Percentiles rank a stretch among this genome's conserved stretches.
phyloP scores from a whole-genome alignment of 2,888 invertebrate genomes.

The Margaritifera margaritifera region DNA sequence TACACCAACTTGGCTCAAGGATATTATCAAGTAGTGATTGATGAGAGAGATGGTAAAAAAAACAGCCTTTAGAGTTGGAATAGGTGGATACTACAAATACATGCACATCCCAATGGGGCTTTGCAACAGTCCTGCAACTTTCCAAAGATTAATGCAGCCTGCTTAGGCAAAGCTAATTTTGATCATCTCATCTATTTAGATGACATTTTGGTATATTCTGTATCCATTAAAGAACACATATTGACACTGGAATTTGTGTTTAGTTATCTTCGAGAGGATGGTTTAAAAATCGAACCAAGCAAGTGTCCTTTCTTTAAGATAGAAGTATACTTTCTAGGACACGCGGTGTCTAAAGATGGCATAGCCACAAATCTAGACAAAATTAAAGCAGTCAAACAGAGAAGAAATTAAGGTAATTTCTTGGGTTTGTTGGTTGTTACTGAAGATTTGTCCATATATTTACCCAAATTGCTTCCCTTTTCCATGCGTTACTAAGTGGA shows the following conservation, averaged over 20 bases:
- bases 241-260: conserved; percentile 26
- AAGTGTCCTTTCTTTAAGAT: conserved; percentile 26
- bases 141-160: conserved; percentile 38
- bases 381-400: conserved; percentile 19
- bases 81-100: conserved; percentile 11
- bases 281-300: conserved; percentile 25
- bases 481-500: conserved; percentile 10
- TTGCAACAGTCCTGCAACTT: conserved; percentile 37
- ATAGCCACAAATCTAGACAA: conserved; percentile 28
- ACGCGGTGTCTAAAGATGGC: conserved; percentile 20
- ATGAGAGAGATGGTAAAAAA: conserved; percentile 27
- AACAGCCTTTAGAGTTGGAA: conserved; percentile 32
- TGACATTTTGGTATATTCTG: conserved; percentile 37
- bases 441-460: conserved; percentile 19
- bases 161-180: conserved; percentile 38
- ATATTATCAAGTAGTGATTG: conserved; percentile 42
- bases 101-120: conserved; percentile 43
- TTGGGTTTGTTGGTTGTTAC: conserved; percentile 25
- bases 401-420: conserved; percentile 13
- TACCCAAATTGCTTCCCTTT: conserved; percentile 21
- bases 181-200: conserved; percentile 38
- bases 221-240: no score
- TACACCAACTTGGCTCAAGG: conserved; percentile 19
- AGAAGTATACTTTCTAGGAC: conserved; percentile 16
- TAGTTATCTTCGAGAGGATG: conserved; percentile 9